A percentile compares a stretch with the other conserved stretches of the same genome.
Evolutionary conservation across 2,888 invertebrate species (phyloP).

Genomic region (Harpalus rufipes): DNA sequence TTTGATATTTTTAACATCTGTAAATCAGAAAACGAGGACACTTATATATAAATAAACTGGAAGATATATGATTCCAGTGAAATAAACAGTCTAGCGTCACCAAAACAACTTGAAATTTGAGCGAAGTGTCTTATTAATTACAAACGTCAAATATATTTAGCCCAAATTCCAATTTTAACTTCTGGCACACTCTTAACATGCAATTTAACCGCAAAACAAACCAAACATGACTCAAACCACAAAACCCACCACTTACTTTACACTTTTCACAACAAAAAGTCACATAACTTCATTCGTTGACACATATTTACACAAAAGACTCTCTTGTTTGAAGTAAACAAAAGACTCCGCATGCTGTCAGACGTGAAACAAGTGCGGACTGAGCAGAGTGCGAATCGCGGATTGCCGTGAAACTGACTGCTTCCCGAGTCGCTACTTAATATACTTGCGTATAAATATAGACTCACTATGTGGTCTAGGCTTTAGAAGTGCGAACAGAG

Average conservation of each 20-base stretch:
- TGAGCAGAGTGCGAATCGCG: slow-evolving; percentile 25
- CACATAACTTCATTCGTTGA: slow-evolving; percentile 13
- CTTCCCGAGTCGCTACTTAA: slow-evolving; percentile 44
- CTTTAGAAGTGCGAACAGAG: slow-evolving; percentile 34
- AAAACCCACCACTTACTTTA: slow-evolving; percentile 29
- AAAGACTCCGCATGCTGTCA: slow-evolving; percentile 30
- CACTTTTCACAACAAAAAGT: slow-evolving; percentile 14
- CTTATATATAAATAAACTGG: slow-evolving; percentile 11
- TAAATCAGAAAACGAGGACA: slow-evolving; percentile 2
- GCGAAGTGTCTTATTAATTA: slow-evolving; percentile 37
- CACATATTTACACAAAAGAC: slow-evolving; percentile 20
- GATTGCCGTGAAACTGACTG: slow-evolving; percentile 25
- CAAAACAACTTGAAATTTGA: slow-evolving; percentile 10
- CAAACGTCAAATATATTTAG: slow-evolving; percentile 35
- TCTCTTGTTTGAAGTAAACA: slow-evolving; percentile 25
- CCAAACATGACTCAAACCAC: not conserved
- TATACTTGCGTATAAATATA: slow-evolving; percentile 59
- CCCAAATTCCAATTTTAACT: slow-evolving; percentile 47
- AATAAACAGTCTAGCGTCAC: not conserved
- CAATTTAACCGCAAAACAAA: slow-evolving; percentile 43
- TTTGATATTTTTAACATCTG: not conserved
- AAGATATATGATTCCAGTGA: slow-evolving; percentile 11
- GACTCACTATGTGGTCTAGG: slow-evolving; percentile 37
- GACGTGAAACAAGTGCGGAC: not conserved
- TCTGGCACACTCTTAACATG: slow-evolving; percentile 25